Evolutionary conservation across 2,113 vertebrate genomes (phyloP).

Genomic region (Centropus bengalensis): DNA sequence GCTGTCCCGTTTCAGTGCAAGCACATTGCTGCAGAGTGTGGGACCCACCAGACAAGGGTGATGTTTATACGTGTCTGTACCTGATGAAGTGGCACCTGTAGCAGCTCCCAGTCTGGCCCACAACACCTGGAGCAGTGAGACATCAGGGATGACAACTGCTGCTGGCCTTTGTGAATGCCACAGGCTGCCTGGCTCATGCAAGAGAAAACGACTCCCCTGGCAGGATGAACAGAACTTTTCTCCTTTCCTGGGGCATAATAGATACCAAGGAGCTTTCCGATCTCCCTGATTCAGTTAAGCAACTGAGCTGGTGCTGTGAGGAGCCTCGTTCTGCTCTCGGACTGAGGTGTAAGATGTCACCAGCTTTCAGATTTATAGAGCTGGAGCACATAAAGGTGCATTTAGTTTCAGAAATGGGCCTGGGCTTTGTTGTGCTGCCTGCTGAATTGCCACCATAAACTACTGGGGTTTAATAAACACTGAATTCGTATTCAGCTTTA

Average conservation of each 20-base stretch:
- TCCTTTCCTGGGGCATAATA: neutral
- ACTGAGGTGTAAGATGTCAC: neutral
- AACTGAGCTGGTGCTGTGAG: neutral
- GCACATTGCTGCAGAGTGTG: neutral
- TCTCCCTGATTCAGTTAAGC: neutral
- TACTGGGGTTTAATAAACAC: constrained; percentile 14
- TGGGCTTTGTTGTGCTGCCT: neutral
- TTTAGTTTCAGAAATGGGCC: constrained; percentile 25
- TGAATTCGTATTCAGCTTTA: neutral
- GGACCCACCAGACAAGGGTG: fast-evolving
- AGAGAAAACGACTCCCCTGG: neutral
- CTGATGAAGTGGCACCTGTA: neutral
- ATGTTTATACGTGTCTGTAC: neutral
- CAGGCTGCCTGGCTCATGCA: neutral
- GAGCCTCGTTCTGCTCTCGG: neutral
- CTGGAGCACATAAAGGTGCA: neutral
- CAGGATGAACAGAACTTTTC: neutral
- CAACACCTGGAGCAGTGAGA: neutral
- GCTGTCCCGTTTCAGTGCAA: neutral
- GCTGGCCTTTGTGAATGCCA: neutral
- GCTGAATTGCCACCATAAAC: neutral
- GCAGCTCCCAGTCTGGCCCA: neutral
- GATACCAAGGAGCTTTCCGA: neutral
- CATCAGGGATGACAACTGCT: neutral
- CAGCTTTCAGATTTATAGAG: neutral